Conservation (phyloP, 2,888 invertebrate genomes). For the Amphipyra berbera region DNA sequence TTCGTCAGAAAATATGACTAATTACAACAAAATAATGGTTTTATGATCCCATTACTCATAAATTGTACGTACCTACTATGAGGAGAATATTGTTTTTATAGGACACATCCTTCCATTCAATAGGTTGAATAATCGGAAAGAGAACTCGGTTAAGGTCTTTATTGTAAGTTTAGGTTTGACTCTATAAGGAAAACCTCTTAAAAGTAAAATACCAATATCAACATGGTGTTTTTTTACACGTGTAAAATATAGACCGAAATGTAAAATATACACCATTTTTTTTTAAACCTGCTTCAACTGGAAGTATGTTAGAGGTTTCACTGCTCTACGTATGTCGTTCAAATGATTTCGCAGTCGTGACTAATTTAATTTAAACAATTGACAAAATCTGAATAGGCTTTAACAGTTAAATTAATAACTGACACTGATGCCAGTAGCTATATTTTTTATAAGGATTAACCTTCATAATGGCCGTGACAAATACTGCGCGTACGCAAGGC, state of each 20-base stretch:
- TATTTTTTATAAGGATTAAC: constrained; percentile 53
- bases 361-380: constrained; percentile 27
- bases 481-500: constrained; percentile 46
- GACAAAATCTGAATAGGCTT: constrained; percentile 16
- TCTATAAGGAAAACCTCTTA: constrained; percentile 14
- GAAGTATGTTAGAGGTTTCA: no score
- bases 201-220: neutral
- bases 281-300: no score
- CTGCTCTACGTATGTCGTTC: neutral
- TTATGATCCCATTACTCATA: constrained; percentile 43
- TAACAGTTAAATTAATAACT: constrained; percentile 36
- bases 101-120: constrained; percentile 32
- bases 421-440: constrained; percentile 25
- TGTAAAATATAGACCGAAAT: no score
- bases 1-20: constrained; percentile 48
- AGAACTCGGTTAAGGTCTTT: constrained; percentile 49
- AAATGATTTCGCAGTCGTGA: constrained; percentile 7
- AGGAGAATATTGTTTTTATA: constrained; percentile 34
- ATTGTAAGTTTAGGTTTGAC: neutral
- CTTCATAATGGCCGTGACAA: constrained; percentile 54
- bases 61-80: constrained; percentile 14
- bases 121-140: constrained; percentile 36
- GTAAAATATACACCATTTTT: no score
- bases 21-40: constrained; percentile 29
- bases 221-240: no score